Conservation (phyloP, 2,797 vertebrate genomes). For the Gila robusta region DNA sequence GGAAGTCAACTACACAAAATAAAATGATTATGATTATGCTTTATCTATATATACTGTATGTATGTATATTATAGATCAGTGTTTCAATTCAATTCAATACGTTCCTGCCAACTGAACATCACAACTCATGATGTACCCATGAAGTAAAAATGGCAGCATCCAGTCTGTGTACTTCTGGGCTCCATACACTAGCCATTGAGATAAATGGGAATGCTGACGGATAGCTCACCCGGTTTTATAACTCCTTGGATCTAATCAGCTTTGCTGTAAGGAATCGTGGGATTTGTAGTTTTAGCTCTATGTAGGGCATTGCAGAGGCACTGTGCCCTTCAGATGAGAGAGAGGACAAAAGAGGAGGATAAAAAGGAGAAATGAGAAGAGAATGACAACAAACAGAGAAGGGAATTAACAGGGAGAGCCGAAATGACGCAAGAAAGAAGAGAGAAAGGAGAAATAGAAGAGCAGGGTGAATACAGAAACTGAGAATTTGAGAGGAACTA, state of each 20-base stretch:
- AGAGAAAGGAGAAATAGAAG: neutral
- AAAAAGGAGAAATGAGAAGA: slow-evolving; percentile 7
- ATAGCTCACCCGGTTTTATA: slow-evolving; percentile 1
- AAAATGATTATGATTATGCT: too few relatives aligned
- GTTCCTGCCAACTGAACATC: neutral
- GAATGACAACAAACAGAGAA: neutral
- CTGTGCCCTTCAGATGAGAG: slow-evolving; percentile 26
- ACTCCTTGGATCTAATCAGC: slow-evolving; percentile 29
- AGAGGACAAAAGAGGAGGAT: neutral
- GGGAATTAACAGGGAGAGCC: neutral
- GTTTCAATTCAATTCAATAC: neutral
- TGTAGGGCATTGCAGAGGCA: slow-evolving; percentile 25
- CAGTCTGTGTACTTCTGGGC: neutral
- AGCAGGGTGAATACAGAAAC: slow-evolving; percentile 3
- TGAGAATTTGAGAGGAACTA: slow-evolving; percentile 18
- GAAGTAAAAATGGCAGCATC: neutral
- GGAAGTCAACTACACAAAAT: too few relatives aligned
- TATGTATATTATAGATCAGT: too few relatives aligned
- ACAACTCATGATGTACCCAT: neutral
- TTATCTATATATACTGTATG: too few relatives aligned
- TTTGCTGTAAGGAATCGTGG: slow-evolving; percentile 35
- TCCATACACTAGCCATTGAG: neutral
- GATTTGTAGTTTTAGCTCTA: slow-evolving; percentile 27
- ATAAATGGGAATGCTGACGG: neutral
- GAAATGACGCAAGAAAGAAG: neutral